Base-by-base conservation (phyloP, 2,797 vertebrate genomes). In the Ambastaia sidthimunki region DNA sequence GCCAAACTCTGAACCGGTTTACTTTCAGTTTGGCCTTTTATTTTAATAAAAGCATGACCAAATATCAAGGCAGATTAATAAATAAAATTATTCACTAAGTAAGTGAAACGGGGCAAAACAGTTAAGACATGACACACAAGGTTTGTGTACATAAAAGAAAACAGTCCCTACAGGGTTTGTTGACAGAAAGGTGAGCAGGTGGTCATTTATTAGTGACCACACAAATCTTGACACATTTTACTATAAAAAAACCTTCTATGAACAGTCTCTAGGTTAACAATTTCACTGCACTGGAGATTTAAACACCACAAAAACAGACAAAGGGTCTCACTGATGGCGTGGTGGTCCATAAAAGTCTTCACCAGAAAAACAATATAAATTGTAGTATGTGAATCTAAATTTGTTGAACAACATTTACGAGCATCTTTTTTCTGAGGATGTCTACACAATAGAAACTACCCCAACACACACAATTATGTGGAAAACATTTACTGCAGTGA, bases 71-170 rank as follows among this genome's bases (percentile, higher is more conserved):
- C 44, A 13, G 44, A 78, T 71, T 78, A 28, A 4, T 28, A 28
- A 28, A 28, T 28, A 28, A 2, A 28, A 2, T 28, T 2, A 28
- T 28, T 28, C 28, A 28, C 28, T 65, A 18, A 65, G 71, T 59
- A 41, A 41, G 16, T 62, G 44, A 71, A 71, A 34, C 5, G 10
- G 2, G 10, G 28, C 28, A 71, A 41, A 78, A 63, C 10, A 34
- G 25, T 23, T 1, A 37, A 69, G 37, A 47, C 6, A 37, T 3
- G 57, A 71, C 28, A 11, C n/a, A n/a, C n/a, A n/a, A 10, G 13
- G 25, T 52, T 23, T 70, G 54, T 70, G 62, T 28, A 21, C 66
- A 70, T 63, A 62, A 68, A 66, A 67, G 48, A 68, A 69, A 76
- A 18, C 23, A 69, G 66, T n/a, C n/a, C 13, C 34, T 16, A 48